Evolutionary conservation across 2,888 invertebrate genomes (phyloP).

Genomic region (Ferrisia virgata): DNA sequence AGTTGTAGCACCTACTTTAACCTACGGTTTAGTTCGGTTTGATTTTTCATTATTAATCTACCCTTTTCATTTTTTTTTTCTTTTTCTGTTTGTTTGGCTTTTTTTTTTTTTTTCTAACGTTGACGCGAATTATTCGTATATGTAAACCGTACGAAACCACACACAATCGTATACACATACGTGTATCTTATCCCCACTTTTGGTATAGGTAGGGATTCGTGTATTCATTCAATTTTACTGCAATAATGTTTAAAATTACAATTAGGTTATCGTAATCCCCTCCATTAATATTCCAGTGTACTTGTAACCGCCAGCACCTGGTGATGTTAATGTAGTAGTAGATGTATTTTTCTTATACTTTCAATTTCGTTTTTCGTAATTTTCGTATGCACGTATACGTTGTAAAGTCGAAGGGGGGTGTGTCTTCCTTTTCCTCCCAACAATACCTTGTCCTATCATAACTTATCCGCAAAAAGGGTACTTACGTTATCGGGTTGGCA

Average conservation of each 20-base stretch:
- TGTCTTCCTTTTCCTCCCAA: no score
- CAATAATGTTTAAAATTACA: constrained; percentile 10
- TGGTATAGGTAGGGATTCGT: constrained; percentile 16
- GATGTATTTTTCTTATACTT: no score
- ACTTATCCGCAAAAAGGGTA: no score
- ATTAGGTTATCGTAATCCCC: constrained; percentile 28
- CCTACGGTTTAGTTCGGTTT: no score
- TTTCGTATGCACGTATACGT: background rate
- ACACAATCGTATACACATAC: background rate
- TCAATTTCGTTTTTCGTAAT: constrained; percentile 17
- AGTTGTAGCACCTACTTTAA: no score
- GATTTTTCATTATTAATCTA: no score
- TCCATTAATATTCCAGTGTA: background rate
- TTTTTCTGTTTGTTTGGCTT: background rate
- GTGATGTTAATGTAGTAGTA: constrained; percentile 9
- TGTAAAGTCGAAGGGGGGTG: background rate
- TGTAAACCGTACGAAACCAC: no score
- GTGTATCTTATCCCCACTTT: background rate
- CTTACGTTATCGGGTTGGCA: no score
- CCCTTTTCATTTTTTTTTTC: background rate
- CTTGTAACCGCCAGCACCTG: background rate
- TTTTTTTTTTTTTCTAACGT: background rate
- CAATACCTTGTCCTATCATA: no score
- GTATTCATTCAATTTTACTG: constrained; percentile 7
- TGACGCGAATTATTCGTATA: background rate